Percentiles rank a stretch among this genome's conserved stretches.
phyloP scores from a whole-genome alignment of 2,888 invertebrate species.

The Drosophila peninsularis region DNA sequence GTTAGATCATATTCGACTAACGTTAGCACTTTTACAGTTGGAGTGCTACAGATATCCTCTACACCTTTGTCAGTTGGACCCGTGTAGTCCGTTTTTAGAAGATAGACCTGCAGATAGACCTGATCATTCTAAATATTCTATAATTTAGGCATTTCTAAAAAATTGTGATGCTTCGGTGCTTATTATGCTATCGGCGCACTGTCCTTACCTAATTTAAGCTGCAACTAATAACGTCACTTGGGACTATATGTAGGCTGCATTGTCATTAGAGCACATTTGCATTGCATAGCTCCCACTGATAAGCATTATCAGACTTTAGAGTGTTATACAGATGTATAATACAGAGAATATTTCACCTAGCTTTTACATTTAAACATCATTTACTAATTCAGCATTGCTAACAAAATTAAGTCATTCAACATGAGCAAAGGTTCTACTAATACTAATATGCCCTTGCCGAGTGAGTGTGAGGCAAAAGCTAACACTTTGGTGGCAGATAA shows the following conservation, averaged over 20 bases:
- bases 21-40: too few relatives aligned
- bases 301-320: neutral
- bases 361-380: neutral
- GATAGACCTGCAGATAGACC: too few relatives aligned
- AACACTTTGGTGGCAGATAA: slow-evolving; percentile 68
- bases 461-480: slow-evolving; percentile 51
- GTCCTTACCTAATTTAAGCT: neutral
- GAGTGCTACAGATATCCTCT: too few relatives aligned
- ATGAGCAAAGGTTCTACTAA: slow-evolving; percentile 60
- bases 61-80: too few relatives aligned
- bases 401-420: neutral
- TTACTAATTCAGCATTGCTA: slow-evolving; percentile 8
- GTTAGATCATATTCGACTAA: too few relatives aligned
- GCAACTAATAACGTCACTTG: neutral
- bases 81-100: too few relatives aligned
- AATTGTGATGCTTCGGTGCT: neutral
- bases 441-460: slow-evolving; percentile 28
- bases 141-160: neutral
- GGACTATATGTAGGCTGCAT: neutral
- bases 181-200: neutral
- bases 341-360: too few relatives aligned
- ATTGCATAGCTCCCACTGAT: neutral
- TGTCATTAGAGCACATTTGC: neutral
- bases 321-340: neutral
- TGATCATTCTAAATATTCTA: neutral